Base-by-base conservation (phyloP, 2,797 vertebrate genomes). In the Anguilla marmorata region DNA sequence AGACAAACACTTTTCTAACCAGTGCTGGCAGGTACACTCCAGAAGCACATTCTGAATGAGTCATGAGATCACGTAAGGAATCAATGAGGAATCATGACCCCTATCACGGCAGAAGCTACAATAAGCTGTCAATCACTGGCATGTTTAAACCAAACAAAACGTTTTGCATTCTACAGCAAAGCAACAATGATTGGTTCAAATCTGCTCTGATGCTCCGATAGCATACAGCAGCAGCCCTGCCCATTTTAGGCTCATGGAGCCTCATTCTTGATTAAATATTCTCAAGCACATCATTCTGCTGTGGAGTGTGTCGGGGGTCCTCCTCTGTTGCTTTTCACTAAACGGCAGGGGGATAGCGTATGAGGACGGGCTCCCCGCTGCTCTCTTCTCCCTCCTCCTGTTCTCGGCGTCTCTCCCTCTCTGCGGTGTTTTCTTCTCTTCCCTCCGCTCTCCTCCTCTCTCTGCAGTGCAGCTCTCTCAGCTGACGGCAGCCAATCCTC, bases 391-490 rank as follows among this genome's bases (percentile, higher is more conserved):
- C 45, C 33, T 56, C 11, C 54, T 14, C 33, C 41, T 24, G 8
- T 14, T n/a, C 33, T 50, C 24, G 16, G n/a, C 69, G 16, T 72
- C 87, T n/a, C 4, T 33, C 54, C 27, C 60, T 69, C 63, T n/a
- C 76, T 56, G 79, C 33, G 37, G 56, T 83, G 21, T 24, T 50
- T 33, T 48, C 56, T 30, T 24, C 48, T 11, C 52, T 6, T 19
- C 27, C 45, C 89, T 89, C 91, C 86, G 86, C 88, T 91, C 91
- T 90, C 90, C 91, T 89, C 89, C 91, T 93, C 92, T 91, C 92
- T 94, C 95, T 95, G 95, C 96, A 96, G 94, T 96, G 95, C 96
- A 96, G 96, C 95, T 95, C 91, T 95, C 94, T 94, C 93, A 90
- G 93, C 93, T 93, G 94, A 95, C 94, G 92, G 92, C 93, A 93